A percentile compares a stretch with the other conserved stretches of the same genome.
Evolutionary conservation across 2,888 invertebrate genomes (phyloP).

Genomic region (Atherix ibis): DNA sequence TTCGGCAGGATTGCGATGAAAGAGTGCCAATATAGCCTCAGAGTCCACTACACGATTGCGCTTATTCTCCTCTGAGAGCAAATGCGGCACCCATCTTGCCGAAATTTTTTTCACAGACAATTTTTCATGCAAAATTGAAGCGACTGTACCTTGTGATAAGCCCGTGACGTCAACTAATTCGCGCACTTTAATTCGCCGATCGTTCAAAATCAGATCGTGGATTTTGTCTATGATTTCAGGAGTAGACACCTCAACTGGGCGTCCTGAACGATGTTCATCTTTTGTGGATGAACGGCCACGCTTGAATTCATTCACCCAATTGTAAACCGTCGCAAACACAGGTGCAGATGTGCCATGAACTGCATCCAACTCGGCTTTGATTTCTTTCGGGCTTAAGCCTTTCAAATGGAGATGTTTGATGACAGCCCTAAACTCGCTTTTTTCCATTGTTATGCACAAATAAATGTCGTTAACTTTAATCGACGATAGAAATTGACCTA

Average conservation of each 20-base stretch:
- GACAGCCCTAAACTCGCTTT: too few species aligned
- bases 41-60: too few species aligned
- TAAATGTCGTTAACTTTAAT: too few species aligned
- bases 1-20: too few species aligned
- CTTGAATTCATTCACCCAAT: conserved; percentile 3
- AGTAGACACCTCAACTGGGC: neutral
- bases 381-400: too few species aligned
- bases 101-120: conserved; percentile 3
- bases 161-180: neutral
- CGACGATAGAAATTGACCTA: too few species aligned
- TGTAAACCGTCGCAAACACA: conserved; percentile 1
- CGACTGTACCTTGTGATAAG: conserved; percentile 1
- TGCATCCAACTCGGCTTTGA: conserved; percentile 2
- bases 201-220: conserved; percentile 1
- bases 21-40: too few species aligned
- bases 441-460: too few species aligned
- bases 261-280: conserved; percentile 3
- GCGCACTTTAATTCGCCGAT: conserved; percentile 2
- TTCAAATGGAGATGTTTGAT: too few species aligned
- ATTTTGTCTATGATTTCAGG: conserved; percentile 1
- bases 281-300: conserved; percentile 2
- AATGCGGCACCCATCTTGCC: conserved; percentile 3
- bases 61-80: conserved; percentile 6
- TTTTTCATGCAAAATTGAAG: conserved; percentile 3
- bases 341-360: conserved; percentile 1